Percentiles rank a stretch among this genome's conserved stretches.
Conservation (phyloP, 2,797 vertebrate genomes). For the Ficedula albicollis region DNA sequence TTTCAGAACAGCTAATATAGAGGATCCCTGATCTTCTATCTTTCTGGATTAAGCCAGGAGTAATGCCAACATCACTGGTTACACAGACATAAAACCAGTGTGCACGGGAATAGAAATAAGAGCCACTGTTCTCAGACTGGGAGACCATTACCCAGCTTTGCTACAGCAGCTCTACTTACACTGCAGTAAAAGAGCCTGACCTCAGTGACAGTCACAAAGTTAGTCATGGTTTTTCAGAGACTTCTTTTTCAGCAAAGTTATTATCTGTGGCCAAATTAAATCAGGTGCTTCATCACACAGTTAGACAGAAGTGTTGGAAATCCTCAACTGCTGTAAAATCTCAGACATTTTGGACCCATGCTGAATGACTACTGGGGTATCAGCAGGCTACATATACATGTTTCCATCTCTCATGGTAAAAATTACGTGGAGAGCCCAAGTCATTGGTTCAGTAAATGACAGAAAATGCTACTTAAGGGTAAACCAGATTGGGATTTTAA, state of each 20-base stretch:
- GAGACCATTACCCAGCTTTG: background rate
- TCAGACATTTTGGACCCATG: background rate
- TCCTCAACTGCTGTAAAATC: background rate
- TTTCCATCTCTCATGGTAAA: background rate
- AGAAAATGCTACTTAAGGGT: background rate
- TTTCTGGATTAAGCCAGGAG: background rate
- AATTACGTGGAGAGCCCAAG: background rate
- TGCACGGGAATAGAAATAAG: background rate
- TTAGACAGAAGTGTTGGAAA: background rate
- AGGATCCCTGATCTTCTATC: background rate
- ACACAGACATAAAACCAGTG: background rate
- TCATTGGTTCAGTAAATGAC: background rate
- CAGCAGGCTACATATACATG: fast-evolving
- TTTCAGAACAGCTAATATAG: conserved; percentile 42
- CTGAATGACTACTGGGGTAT: background rate
- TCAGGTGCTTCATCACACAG: background rate
- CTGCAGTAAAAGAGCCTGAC: background rate
- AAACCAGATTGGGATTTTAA: fast-evolving
- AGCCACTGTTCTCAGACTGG: background rate
- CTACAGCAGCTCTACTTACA: background rate
- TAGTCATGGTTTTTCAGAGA: background rate
- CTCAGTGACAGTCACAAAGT: fast-evolving
- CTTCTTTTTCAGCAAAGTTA: background rate
- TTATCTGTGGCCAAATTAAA: background rate
- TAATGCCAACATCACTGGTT: background rate